A percentile compares a stretch with the other conserved stretches of the same genome.
phyloP scores from a whole-genome alignment of 2,888 invertebrate genomes.

The Coelinius sp. region DNA sequence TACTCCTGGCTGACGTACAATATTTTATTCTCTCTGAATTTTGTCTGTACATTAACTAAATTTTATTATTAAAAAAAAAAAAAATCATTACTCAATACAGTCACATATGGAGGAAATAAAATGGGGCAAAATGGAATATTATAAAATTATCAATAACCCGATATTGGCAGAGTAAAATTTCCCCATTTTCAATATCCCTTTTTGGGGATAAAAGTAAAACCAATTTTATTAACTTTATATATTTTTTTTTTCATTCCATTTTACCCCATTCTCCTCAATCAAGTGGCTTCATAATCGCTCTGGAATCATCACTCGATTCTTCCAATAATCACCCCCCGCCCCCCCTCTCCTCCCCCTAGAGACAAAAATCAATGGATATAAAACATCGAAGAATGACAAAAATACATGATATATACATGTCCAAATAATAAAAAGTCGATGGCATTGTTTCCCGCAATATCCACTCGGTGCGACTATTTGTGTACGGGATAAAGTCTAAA shows the following conservation, averaged over 20 bases:
- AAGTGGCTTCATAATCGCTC: too few relatives aligned
- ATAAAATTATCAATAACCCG: too few relatives aligned
- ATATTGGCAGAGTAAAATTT: too few relatives aligned
- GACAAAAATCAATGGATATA: constrained; percentile 1
- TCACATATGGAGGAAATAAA: too few relatives aligned
- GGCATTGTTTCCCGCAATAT: constrained; percentile 16
- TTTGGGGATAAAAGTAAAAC: too few relatives aligned
- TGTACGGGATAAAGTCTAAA: constrained; percentile 4
- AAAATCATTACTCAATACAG: background rate
- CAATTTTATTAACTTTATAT: too few relatives aligned
- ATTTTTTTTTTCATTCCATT: too few relatives aligned
- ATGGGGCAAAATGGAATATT: too few relatives aligned
- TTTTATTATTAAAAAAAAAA: constrained; percentile 23
- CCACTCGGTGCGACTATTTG: constrained; percentile 29
- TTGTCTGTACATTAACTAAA: background rate
- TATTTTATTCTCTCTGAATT: constrained; percentile 34
- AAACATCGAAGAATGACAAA: constrained; percentile 3
- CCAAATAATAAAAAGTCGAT: background rate
- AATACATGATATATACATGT: background rate
- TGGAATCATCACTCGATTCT: background rate
- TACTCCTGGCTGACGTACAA: constrained; percentile 13
- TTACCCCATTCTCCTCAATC: too few relatives aligned
- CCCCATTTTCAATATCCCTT: too few relatives aligned
- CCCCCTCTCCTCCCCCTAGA: background rate
- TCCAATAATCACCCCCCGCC: background rate